phyloP scores from a whole-genome alignment of 2,797 vertebrate genomes.

The Onychomys leucogaster region DNA sequence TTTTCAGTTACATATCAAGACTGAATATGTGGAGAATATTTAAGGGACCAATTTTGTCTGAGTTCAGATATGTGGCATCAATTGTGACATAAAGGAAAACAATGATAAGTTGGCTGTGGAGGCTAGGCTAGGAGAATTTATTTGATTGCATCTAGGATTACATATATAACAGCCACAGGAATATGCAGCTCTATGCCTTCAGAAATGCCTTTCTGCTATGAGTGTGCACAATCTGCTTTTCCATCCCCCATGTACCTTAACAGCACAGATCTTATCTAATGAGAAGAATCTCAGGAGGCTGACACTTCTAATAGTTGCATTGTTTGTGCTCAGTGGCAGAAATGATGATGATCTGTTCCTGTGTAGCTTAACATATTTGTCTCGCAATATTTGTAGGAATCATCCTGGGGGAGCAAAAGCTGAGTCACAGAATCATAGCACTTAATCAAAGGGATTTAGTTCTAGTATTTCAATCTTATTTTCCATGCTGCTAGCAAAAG shows the following conservation, averaged over 20 bases:
- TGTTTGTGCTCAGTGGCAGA: constrained; percentile 56
- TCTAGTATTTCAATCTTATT: not conserved
- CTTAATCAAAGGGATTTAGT: constrained; percentile 33
- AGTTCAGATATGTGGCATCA: not conserved
- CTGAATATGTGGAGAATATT: not conserved
- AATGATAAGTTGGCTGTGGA: not conserved
- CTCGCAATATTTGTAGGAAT: constrained; percentile 57
- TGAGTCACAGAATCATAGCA: not conserved
- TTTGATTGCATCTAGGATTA: not conserved
- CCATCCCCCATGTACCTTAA: not conserved
- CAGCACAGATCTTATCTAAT: not conserved
- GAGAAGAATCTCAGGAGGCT: constrained; percentile 56
- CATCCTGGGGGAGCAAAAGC: constrained; percentile 24
- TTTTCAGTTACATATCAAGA: constrained; percentile 18
- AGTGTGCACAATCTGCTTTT: not conserved
- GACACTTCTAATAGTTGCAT: not conserved
- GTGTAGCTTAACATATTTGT: constrained; percentile 53
- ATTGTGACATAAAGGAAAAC: not conserved
- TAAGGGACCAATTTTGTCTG: not conserved
- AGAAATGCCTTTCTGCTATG: not conserved
- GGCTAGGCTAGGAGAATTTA: not conserved
- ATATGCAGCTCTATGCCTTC: not conserved
- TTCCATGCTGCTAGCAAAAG: not conserved
- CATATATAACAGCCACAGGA: not conserved
- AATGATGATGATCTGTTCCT: constrained; percentile 45